Base-by-base conservation (phyloP, 53 echinoderm and acorn worm species). In the Paelopatides confundens region DNA sequence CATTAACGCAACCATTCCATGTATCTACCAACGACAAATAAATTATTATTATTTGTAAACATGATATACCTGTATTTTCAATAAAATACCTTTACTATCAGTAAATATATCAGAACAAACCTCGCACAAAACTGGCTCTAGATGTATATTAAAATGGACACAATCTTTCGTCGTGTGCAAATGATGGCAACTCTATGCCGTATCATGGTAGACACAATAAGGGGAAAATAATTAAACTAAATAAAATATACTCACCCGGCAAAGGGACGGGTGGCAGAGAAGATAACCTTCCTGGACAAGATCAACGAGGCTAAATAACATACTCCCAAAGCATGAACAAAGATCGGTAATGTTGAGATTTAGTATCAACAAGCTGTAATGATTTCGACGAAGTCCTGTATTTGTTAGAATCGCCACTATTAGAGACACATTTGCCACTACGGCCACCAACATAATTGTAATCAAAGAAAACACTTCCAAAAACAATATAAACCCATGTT, bases 341-440 rank as follows among this genome's bases (percentile, higher is more conserved):
- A 89, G 58, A 35, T 89, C 89, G 33, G 82, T 85, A 2, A 89
- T 68, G 74, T 71, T 71, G 18, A 89, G 85, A 39, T 89, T 89
- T 50, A 47, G 18, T 69, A 89, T 85, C 40, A 89, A 85, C 69
- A 89, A 54, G 32, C 85, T 84, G 63, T 84, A 71, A 30, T 84
- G 62, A 23, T 39, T 71, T 84, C 33, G 33, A 26, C 85, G 31
- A 47, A 85, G 85, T 3, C 66, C 70, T 38, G 74, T 14, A 27
- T 82, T 69, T 71, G 70, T 54, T 13, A 85, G 31, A 23, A 89
- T 89, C 54, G 70, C 50, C 40, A 70, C 71, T 68, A 89, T 85
- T 36, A 82, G 63, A 21, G 84, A 18, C 29, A 85, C 24, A 54
- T 89, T 89, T 31, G 89, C 74, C 32, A 89, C 69, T 46, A 89